Conservation (phyloP, 92 coral and sea anemone species). For the Porites evermanni region DNA sequence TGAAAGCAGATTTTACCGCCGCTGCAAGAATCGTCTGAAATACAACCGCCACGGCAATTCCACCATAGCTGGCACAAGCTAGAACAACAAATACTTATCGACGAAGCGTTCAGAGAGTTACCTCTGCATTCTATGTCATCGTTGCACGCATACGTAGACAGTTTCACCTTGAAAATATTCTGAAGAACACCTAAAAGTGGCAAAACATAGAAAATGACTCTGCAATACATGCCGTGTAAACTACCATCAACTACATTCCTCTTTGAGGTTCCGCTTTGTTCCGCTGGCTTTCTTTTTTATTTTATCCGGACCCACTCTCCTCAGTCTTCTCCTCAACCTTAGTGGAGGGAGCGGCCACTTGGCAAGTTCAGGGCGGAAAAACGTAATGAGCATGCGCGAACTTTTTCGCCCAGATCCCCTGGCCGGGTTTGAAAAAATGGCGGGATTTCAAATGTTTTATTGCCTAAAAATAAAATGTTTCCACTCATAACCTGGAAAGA, state of each 20-base stretch:
- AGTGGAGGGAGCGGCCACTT: too few species aligned
- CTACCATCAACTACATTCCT: background rate
- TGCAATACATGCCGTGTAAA: constrained; percentile 8
- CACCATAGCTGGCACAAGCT: constrained; percentile 11
- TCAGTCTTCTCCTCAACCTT: too few species aligned
- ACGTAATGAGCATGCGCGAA: too few species aligned
- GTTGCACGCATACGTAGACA: constrained; percentile 4
- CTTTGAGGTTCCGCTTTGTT: background rate
- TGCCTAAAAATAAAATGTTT: too few species aligned
- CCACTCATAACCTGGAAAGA: too few species aligned
- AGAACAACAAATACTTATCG: constrained; percentile 4
- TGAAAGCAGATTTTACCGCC: constrained; percentile 19
- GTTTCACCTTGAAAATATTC: background rate
- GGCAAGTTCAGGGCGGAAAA: too few species aligned
- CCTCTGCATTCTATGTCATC: constrained; percentile 15
- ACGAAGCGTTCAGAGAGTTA: constrained; percentile 21
- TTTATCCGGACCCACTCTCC: too few species aligned
- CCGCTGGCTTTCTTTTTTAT: background rate
- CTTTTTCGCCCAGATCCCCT: too few species aligned
- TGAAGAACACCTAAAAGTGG: constrained; percentile 17
- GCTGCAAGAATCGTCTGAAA: constrained; percentile 19
- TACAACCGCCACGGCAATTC: constrained; percentile 20
- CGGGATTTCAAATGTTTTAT: too few species aligned
- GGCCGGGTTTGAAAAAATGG: too few species aligned
- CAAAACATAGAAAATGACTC: background rate